phyloP scores from a whole-genome alignment of 2,888 invertebrate species.

The Mythimna loreyi region DNA sequence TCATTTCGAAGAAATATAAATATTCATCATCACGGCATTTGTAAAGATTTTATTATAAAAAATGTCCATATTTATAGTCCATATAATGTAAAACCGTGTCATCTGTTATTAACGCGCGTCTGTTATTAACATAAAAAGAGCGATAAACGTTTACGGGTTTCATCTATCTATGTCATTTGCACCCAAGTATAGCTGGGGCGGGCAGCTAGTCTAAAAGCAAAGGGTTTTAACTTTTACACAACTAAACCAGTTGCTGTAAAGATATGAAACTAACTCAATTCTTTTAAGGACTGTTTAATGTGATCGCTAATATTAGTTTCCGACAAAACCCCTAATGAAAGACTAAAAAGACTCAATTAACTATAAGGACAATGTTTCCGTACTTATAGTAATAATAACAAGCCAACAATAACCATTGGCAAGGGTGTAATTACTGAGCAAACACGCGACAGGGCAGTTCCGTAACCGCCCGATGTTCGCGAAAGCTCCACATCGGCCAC shows the following conservation, averaged over 20 bases:
- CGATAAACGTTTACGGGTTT: no score
- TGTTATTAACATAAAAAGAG: no score
- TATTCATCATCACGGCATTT: no score
- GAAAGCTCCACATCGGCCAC: slow-evolving; percentile 3
- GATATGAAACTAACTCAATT: background rate
- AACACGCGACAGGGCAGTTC: slow-evolving; percentile 33
- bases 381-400: slow-evolving; percentile 8
- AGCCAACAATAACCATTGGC: slow-evolving; percentile 4
- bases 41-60: no score
- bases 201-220: background rate
- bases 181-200: no score
- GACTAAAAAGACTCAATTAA: background rate
- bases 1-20: no score
- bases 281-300: background rate
- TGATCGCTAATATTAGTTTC: background rate
- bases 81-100: no score
- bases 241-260: background rate
- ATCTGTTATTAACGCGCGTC: no score
- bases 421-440: slow-evolving; percentile 10
- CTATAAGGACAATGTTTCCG: background rate
- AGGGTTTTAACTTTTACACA: background rate
- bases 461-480: slow-evolving; percentile 1
- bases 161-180: no score
- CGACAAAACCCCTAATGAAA: background rate
- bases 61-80: no score